A percentile compares a stretch with the other conserved stretches of the same genome.
Evolutionary conservation across 2,113 vertebrate species (phyloP).

Genomic region (Polypterus bichir): DNA sequence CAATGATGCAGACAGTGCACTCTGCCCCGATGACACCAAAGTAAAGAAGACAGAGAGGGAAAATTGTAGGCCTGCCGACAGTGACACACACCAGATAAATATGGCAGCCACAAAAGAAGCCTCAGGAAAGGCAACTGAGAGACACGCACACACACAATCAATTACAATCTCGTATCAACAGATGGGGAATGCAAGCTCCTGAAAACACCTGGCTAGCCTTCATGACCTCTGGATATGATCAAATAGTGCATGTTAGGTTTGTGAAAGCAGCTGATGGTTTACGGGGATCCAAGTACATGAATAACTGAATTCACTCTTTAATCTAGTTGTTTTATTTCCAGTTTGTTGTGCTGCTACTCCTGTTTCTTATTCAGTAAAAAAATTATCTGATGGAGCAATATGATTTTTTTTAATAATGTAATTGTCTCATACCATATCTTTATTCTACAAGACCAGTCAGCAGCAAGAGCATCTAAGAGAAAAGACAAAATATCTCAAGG

Average conservation of each 20-base stretch:
- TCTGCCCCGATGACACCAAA: not conserved
- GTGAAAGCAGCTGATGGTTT: too few relatives aligned
- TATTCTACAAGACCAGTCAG: too few relatives aligned
- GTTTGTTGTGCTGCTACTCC: too few relatives aligned
- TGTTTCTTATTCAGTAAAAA: too few relatives aligned
- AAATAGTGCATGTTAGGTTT: not conserved
- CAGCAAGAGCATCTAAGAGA: too few relatives aligned
- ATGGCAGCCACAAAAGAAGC: not conserved
- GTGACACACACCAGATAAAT: not conserved
- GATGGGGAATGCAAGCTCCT: not conserved
- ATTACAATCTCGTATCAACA: not conserved
- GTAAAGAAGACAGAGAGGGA: not conserved
- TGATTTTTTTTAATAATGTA: too few relatives aligned
- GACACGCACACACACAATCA: not conserved
- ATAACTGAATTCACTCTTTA: too few relatives aligned
- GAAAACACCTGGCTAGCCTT: not conserved
- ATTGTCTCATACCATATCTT: too few relatives aligned
- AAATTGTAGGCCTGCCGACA: not conserved
- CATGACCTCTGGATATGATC: not conserved
- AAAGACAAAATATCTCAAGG: too few relatives aligned
- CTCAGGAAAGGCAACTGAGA: not conserved
- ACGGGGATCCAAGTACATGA: too few relatives aligned
- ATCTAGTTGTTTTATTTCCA: too few relatives aligned
- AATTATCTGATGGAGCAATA: too few relatives aligned
- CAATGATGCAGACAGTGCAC: not conserved